Evolutionary conservation across 2,797 vertebrate species (phyloP), one percentile per base, ranked within the genome.

Genomic region (Poecile montanus): DNA sequence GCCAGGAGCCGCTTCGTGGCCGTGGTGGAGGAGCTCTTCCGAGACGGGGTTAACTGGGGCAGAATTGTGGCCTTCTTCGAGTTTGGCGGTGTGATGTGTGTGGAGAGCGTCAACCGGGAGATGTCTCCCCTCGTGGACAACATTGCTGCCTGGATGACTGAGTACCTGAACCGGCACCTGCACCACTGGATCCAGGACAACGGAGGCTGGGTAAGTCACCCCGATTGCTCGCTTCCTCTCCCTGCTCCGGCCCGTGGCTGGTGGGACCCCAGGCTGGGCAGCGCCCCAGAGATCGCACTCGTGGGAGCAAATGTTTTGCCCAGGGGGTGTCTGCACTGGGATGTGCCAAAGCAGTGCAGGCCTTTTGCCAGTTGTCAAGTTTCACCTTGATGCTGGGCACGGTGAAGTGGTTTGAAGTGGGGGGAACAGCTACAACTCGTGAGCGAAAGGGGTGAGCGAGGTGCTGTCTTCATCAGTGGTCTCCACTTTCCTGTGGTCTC

Each of bases 61-160:
- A 98, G 99, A 90, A 99, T 99, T 61, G 99, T 99, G 96, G 99
- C 99, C 71, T 99, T 99, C 98, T 99, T 99, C 85, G 99, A 99
- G 98, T 99, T 99, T 53, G 99, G 99, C 18, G 99, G 99, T 18
- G 98, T 98, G 48, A 98, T 99, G 98, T 99, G 99, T 32, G 99
- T 98, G 95, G 99, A 99, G 97, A 99, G 99, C 94, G 98, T 98
- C 96, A 98, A 99, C 96, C 98, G 98, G 92, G 99, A 99, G 97
- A 99, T 99, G 99, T 98, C 97, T 21, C 88, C 98, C 68, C 99
- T 99, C 48, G 99, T 99, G 97, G 98, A 99, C 97, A 98, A 92
- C 98, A 99, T 99, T 70, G 99, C 98, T 9, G 92, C 98, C 93
- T 99, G 99, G 99, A 99, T 99, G 99, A 99, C 99, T 5, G 99